A percentile compares a stretch with the other conserved stretches of the same genome.
Evolutionary conservation across 2,888 invertebrate species (phyloP).

Genomic region (Octodonta nipae): DNA sequence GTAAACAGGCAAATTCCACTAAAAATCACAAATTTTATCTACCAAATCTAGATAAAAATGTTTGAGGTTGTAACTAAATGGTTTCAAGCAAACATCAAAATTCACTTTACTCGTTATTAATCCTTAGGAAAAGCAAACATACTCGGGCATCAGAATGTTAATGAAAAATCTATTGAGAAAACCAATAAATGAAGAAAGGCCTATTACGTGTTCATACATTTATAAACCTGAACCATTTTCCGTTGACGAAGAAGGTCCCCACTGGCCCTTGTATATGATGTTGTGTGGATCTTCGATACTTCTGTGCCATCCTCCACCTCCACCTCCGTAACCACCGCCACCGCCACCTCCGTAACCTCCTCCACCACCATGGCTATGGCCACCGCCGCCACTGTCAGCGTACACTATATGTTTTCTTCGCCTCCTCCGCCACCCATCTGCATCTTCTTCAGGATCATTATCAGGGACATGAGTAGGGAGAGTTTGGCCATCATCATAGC

Average conservation of each 20-base stretch:
- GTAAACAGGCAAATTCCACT: too few species aligned
- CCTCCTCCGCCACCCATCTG: constrained; percentile 38
- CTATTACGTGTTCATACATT: constrained; percentile 13
- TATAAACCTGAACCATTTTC: constrained; percentile 18
- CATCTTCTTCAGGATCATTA: constrained; percentile 51
- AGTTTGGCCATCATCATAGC: constrained; percentile 54
- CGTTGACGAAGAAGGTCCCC: constrained; percentile 11
- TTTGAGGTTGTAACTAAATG: too few species aligned
- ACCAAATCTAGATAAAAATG: too few species aligned
- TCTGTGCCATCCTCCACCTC: constrained; percentile 38
- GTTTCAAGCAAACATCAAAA: too few species aligned
- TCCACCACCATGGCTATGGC: constrained; percentile 24
- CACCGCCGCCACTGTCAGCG: constrained; percentile 32
- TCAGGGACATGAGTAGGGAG: constrained; percentile 45
- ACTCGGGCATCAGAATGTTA: too few species aligned
- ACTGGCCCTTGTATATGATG: constrained; percentile 57
- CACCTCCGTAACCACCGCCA: constrained; percentile 25
- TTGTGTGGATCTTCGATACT: constrained; percentile 49
- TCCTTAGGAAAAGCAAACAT: too few species aligned
- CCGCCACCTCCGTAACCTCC: constrained; percentile 28
- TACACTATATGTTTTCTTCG: constrained; percentile 41
- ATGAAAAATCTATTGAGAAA: too few species aligned
- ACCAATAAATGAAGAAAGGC: constrained; percentile 2
- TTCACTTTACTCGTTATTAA: too few species aligned
- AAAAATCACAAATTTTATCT: too few species aligned